These are phyloP conservation scores for Hydractinia echinata DNA, from an alignment of 30 jellyfish, hydroid and myxozoan genomes.

Conservation along the genomic window DNA sequence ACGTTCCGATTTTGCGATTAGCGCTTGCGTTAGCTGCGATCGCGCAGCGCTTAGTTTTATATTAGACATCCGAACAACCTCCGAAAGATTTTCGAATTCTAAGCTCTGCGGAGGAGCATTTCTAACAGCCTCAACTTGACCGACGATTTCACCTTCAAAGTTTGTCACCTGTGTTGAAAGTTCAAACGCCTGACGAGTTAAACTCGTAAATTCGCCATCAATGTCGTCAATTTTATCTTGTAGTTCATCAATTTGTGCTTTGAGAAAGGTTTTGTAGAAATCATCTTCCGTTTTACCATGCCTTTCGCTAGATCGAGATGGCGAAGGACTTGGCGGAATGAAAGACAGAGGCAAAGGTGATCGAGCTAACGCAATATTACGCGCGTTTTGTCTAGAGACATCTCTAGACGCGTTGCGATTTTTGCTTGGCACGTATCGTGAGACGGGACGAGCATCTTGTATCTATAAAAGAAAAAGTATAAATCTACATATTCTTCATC, in stretches of 20 bases:
- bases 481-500: no score
- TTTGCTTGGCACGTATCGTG: conserved; percentile 53
- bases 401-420: conserved; percentile 40
- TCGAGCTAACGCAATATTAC: conserved; percentile 83
- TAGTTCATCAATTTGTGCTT: conserved; percentile 76
- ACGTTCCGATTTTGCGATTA: conserved; percentile 71
- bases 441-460: neutral
- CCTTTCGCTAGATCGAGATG: conserved; percentile 19
- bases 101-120: conserved; percentile 38
- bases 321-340: neutral
- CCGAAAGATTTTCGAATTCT: conserved; percentile 36
- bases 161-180: conserved; percentile 53
- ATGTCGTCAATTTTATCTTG: conserved; percentile 75
- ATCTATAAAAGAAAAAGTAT: neutral
- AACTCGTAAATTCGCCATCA: conserved; percentile 62
- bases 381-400: conserved; percentile 61
- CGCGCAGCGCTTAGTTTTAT: conserved; percentile 70
- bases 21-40: conserved; percentile 71
- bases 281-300: conserved; percentile 59
- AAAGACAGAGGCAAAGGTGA: conserved; percentile 54
- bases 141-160: conserved; percentile 68
- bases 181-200: conserved; percentile 66
- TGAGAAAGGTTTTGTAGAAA: conserved; percentile 60
- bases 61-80: conserved; percentile 43
- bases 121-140: conserved; percentile 72